A percentile compares a stretch with the other conserved stretches of the same genome.
Evolutionary conservation across 2,113 vertebrate genomes (phyloP).

Genomic region (Phaethornis superciliosus): DNA sequence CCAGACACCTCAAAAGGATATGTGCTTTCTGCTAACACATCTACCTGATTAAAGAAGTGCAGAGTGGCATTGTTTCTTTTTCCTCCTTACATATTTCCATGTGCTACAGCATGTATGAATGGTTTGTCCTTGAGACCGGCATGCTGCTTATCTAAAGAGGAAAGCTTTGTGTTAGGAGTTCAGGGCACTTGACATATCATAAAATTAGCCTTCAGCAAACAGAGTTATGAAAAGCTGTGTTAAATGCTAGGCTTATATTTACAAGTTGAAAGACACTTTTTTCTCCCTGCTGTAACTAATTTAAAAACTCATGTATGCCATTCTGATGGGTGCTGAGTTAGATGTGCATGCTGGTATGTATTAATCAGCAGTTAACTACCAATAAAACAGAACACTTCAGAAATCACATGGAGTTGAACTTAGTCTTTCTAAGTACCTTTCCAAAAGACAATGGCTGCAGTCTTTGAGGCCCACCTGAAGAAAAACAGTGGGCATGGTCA

Average conservation of each 20-base stretch:
- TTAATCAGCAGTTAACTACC: background rate
- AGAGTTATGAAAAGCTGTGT: background rate
- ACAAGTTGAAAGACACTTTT: background rate
- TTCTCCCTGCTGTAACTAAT: background rate
- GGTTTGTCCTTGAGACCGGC: slow-evolving; percentile 43
- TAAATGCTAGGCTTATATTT: background rate
- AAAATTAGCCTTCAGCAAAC: slow-evolving; percentile 9
- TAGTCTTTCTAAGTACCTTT: background rate
- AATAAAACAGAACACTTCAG: background rate
- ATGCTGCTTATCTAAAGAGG: slow-evolving; percentile 54
- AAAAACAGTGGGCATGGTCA: fast-evolving
- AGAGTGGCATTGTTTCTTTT: slow-evolving; percentile 27
- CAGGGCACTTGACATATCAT: background rate
- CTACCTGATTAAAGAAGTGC: slow-evolving; percentile 43
- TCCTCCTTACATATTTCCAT: slow-evolving; percentile 37
- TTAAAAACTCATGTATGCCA: background rate
- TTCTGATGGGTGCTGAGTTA: background rate
- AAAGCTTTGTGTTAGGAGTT: slow-evolving; percentile 30
- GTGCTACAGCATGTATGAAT: background rate
- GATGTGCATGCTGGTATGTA: background rate
- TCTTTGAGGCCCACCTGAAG: background rate
- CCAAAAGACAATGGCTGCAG: background rate
- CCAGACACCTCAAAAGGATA: background rate
- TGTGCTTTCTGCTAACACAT: slow-evolving; percentile 26
- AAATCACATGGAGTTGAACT: background rate